These are phyloP conservation scores for Andrena chrysosceles DNA, from an alignment of 2,888 invertebrate genomes.

Conservation along the genomic window DNA sequence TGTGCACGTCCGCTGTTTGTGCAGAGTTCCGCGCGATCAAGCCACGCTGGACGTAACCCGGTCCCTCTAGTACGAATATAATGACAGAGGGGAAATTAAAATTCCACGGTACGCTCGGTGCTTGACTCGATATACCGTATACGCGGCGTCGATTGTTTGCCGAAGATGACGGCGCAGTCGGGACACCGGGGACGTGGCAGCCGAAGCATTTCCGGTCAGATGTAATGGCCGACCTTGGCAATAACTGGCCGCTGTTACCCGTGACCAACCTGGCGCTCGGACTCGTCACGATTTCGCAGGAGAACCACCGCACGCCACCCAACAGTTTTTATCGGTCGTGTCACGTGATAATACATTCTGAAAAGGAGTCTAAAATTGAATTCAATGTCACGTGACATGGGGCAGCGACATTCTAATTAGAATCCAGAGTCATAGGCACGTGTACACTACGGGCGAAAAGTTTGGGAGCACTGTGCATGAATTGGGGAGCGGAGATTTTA, in stretches of 20 bases:
- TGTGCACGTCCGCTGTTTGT: background rate
- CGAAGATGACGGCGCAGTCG: slow-evolving; percentile 42
- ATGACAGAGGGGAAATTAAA: slow-evolving; percentile 25
- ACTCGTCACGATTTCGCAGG: slow-evolving; percentile 4
- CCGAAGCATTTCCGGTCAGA: slow-evolving; percentile 69
- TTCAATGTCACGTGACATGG: background rate
- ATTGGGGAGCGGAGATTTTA: background rate
- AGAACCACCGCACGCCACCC: background rate
- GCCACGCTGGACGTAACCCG: background rate
- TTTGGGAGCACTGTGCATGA: background rate
- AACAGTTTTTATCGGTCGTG: slow-evolving; percentile 4
- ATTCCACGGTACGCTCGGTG: slow-evolving; percentile 25
- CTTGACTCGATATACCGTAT: slow-evolving; percentile 33
- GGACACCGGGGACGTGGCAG: slow-evolving; percentile 50
- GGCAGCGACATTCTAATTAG: background rate
- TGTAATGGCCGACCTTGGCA: slow-evolving; percentile 62
- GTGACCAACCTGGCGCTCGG: slow-evolving; percentile 26
- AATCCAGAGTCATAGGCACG: background rate
- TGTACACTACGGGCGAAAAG: too few species aligned
- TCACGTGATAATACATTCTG: background rate
- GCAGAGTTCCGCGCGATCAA: slow-evolving; percentile 1
- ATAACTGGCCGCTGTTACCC: slow-evolving; percentile 38
- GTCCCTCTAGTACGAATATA: slow-evolving; percentile 32
- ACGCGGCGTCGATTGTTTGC: slow-evolving; percentile 60
- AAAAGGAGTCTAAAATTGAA: background rate